phyloP scores from a whole-genome alignment of 1,140 invertebrate species.

The Pemphigus obesinymphae region DNA sequence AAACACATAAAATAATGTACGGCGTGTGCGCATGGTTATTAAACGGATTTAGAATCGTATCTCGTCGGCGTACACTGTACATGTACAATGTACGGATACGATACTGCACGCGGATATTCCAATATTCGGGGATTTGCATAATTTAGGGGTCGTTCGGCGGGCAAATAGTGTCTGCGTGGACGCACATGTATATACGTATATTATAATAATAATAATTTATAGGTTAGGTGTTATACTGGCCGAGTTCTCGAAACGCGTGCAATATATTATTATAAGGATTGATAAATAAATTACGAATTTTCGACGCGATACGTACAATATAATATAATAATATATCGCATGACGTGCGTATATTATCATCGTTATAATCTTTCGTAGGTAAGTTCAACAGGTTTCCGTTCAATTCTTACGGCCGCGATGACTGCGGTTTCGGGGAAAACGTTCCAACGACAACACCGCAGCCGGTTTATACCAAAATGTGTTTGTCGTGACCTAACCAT shows the following conservation, averaged over 20 bases:
- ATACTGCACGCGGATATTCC: too few relatives aligned
- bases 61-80: not conserved
- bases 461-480: too few relatives aligned
- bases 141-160: slow-evolving; percentile 6
- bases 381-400: too few relatives aligned
- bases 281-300: slow-evolving; percentile 2
- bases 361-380: too few relatives aligned
- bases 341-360: too few relatives aligned
- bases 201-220: not conserved
- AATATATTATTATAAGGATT: not conserved
- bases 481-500: too few relatives aligned
- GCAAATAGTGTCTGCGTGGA: not conserved
- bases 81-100: not conserved
- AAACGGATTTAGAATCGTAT: slow-evolving; percentile 1
- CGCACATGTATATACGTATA: not conserved
- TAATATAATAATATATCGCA: too few relatives aligned
- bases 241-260: not conserved
- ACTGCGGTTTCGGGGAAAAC: too few relatives aligned
- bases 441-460: too few relatives aligned
- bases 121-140: slow-evolving; percentile 5
- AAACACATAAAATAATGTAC: not conserved
- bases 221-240: too few relatives aligned
- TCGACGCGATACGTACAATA: not conserved
- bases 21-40: not conserved
- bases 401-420: too few relatives aligned